phyloP scores from a whole-genome alignment of 2,888 invertebrate genomes.

The Dione juno region DNA sequence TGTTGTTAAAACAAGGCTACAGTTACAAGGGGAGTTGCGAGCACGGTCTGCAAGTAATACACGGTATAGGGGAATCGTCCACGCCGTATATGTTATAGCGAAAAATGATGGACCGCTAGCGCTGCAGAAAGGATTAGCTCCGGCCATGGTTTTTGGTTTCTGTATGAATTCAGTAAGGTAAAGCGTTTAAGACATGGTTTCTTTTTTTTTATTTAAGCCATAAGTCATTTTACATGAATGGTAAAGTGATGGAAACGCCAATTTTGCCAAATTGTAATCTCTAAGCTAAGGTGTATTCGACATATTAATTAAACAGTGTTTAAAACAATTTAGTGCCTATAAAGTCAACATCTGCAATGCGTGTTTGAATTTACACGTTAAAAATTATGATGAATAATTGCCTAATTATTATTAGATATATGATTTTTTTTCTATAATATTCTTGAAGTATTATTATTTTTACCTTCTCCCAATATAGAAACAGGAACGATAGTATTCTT shows the following conservation, averaged over 20 bases:
- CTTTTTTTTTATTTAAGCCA: neutral
- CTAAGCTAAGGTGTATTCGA: neutral
- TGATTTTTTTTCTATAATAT: too few relatives aligned
- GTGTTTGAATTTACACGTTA: neutral
- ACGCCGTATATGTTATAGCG: slow-evolving; percentile 88
- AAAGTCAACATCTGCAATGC: too few relatives aligned
- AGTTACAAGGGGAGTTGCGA: slow-evolving; percentile 90
- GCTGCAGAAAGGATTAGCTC: slow-evolving; percentile 89
- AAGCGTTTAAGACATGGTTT: slow-evolving; percentile 38
- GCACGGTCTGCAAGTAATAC: slow-evolving; percentile 79
- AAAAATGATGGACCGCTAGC: slow-evolving; percentile 89
- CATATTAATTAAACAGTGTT: too few relatives aligned
- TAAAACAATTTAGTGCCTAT: too few relatives aligned
- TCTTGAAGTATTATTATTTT: too few relatives aligned
- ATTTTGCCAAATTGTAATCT: neutral
- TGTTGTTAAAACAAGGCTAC: slow-evolving; percentile 93
- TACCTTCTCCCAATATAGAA: too few relatives aligned
- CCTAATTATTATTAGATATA: too few relatives aligned
- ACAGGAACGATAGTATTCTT: neutral
- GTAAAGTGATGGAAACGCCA: too few relatives aligned
- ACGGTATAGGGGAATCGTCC: slow-evolving; percentile 88
- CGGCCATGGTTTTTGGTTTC: slow-evolving; percentile 91
- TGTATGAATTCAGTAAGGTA: slow-evolving; percentile 83
- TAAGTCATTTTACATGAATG: too few relatives aligned
- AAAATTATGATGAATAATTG: too few relatives aligned